These are phyloP conservation scores for Trissolcus brochymenae DNA, from an alignment of 2,888 invertebrate species.

Conservation along the genomic window DNA sequence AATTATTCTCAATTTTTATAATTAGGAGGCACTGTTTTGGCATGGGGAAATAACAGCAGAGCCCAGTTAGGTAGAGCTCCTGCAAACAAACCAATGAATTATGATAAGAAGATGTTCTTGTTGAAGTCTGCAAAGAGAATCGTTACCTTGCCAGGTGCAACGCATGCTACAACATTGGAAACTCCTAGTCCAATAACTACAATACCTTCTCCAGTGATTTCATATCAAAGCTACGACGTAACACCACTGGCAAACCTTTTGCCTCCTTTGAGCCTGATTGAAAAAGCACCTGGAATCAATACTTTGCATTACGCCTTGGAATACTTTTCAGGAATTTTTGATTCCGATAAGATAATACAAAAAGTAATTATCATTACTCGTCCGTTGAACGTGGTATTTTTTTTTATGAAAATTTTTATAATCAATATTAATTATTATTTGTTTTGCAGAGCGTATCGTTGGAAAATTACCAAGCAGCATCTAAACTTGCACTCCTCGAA, in stretches of 20 bases:
- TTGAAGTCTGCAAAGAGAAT: conserved; percentile 85
- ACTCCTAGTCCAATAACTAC: conserved; percentile 75
- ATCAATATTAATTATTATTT: neutral
- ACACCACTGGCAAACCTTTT: conserved; percentile 69
- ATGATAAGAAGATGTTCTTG: conserved; percentile 79
- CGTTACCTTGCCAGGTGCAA: conserved; percentile 80
- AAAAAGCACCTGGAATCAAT: conserved; percentile 69
- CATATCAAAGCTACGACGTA: conserved; percentile 72
- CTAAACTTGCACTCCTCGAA: conserved; percentile 76
- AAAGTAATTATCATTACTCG: conserved; percentile 16
- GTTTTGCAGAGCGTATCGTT: neutral
- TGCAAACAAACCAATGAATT: conserved; percentile 79
- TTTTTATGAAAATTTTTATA: too few relatives aligned
- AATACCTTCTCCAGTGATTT: conserved; percentile 74
- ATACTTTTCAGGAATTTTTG: conserved; percentile 74
- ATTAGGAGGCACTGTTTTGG: conserved; percentile 81
- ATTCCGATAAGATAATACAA: conserved; percentile 39
- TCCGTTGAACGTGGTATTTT: neutral
- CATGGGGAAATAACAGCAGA: conserved; percentile 85
- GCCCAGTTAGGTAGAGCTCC: conserved; percentile 81
- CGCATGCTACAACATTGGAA: conserved; percentile 70
- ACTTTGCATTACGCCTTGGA: conserved; percentile 76
- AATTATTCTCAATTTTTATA: neutral
- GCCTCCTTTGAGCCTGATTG: conserved; percentile 69
- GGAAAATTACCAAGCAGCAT: conserved; percentile 76